phyloP scores from a whole-genome alignment of 2,888 invertebrate species.

The Drosophila imparisetae region DNA sequence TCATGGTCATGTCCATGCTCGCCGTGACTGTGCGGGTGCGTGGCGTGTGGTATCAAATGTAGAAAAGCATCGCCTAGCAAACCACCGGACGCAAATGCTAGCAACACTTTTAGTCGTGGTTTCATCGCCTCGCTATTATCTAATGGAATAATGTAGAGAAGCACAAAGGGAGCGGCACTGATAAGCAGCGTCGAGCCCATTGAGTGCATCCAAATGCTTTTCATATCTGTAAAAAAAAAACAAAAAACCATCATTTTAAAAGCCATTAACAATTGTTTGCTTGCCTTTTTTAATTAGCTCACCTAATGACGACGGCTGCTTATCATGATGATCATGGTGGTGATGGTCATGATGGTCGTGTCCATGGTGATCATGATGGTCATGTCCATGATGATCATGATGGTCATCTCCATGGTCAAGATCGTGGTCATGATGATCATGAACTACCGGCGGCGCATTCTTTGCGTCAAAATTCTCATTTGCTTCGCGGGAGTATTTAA shows the following conservation, averaged over 20 bases:
- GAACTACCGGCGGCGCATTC: slow-evolving; percentile 47
- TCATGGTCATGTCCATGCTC: slow-evolving; percentile 78
- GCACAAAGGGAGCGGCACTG: slow-evolving; percentile 96
- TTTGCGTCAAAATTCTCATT: slow-evolving; percentile 75
- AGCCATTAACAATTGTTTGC: neutral
- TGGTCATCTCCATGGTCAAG: slow-evolving; percentile 45
- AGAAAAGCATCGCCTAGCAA: slow-evolving; percentile 99
- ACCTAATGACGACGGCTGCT: slow-evolving; percentile 69
- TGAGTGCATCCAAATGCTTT: slow-evolving; percentile 90
- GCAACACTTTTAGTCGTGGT: slow-evolving; percentile 93
- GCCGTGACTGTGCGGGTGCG: slow-evolving; percentile 86
- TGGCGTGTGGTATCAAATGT: slow-evolving; percentile 98
- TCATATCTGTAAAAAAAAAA: slow-evolving; percentile 71
- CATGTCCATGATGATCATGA: slow-evolving; percentile 46
- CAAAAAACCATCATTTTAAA: slow-evolving; percentile 18
- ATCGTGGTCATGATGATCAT: slow-evolving; percentile 44
- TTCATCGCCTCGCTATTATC: slow-evolving; percentile 93
- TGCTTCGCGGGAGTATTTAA: slow-evolving; percentile 92
- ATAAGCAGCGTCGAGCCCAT: slow-evolving; percentile 96
- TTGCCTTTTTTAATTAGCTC: slow-evolving; percentile 15
- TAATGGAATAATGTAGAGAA: slow-evolving; percentile 96
- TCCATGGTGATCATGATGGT: slow-evolving; percentile 43
- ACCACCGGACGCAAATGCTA: slow-evolving; percentile 97
- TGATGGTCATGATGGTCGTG: slow-evolving; percentile 46
- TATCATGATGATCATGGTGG: slow-evolving; percentile 56